phyloP scores from a whole-genome alignment of 2,113 vertebrate genomes.

The Menura novaehollandiae region DNA sequence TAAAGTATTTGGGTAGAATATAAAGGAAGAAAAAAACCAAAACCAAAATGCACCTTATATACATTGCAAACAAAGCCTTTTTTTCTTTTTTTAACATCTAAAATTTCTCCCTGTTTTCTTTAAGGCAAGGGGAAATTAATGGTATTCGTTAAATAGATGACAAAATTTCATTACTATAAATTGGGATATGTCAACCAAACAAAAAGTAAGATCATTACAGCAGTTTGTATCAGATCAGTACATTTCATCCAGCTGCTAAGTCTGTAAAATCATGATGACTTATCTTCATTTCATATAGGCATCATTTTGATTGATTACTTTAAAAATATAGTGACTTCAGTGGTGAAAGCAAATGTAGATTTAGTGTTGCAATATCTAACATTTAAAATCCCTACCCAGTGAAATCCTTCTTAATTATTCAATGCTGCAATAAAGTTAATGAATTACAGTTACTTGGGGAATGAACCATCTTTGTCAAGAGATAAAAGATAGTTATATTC shows the following conservation, averaged over 20 bases:
- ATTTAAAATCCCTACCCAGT: not conserved
- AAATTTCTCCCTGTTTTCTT: not conserved
- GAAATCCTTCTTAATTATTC: not conserved
- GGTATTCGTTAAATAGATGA: not conserved
- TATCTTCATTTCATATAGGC: not conserved
- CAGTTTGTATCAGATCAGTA: not conserved
- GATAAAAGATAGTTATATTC: not conserved
- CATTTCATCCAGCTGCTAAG: not conserved
- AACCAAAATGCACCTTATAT: not conserved
- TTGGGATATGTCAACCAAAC: not conserved
- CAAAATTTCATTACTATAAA: not conserved
- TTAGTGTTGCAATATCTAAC: not conserved
- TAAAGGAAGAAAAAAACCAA: accelerated
- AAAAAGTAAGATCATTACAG: not conserved
- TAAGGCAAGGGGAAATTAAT: not conserved
- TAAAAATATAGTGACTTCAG: not conserved
- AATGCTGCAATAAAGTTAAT: not conserved
- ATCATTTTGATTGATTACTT: not conserved
- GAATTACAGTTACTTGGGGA: not conserved
- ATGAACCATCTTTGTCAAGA: not conserved
- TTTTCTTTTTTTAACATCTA: not conserved
- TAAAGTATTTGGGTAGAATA: not conserved
- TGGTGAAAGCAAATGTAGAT: not conserved
- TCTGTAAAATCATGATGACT: not conserved
- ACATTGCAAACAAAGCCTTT: not conserved